Percentiles rank a stretch among this genome's conserved stretches.
Evolutionary conservation across 2,888 invertebrate genomes (phyloP).

Genomic region (Blastobasis lacticolella): DNA sequence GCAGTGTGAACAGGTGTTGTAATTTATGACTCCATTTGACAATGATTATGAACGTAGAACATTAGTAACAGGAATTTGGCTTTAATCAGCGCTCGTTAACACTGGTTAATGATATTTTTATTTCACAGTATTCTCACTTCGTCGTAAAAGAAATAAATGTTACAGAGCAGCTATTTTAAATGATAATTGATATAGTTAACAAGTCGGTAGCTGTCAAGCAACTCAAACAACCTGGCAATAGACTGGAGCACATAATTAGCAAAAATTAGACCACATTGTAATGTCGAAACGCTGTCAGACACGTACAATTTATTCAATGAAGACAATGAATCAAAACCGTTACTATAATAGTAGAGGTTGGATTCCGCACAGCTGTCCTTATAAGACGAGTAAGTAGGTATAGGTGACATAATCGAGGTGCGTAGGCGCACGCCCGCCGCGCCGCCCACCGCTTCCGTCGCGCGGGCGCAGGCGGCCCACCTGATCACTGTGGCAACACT

Average conservation of each 20-base stretch:
- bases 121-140: slow-evolving; percentile 18
- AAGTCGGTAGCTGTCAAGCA: too few relatives aligned
- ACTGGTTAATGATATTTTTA: slow-evolving; percentile 11
- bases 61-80: slow-evolving; percentile 20
- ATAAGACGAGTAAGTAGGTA: slow-evolving; percentile 53
- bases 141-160: slow-evolving; percentile 1
- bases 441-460: slow-evolving; percentile 67
- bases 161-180: neutral
- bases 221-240: too few relatives aligned
- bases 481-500: slow-evolving; percentile 43
- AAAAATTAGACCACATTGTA: too few relatives aligned
- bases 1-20: slow-evolving; percentile 30
- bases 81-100: slow-evolving; percentile 24
- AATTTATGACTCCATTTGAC: slow-evolving; percentile 30
- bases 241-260: too few relatives aligned
- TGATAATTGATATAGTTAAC: too few relatives aligned
- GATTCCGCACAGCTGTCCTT: slow-evolving; percentile 50
- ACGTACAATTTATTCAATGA: slow-evolving; percentile 1
- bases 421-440: slow-evolving; percentile 52
- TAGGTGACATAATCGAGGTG: slow-evolving; percentile 58
- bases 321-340: slow-evolving; percentile 12
- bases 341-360: slow-evolving; percentile 23
- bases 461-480: slow-evolving; percentile 62
- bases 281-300: too few relatives aligned
- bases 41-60: slow-evolving; percentile 32